Evolutionary conservation across 2,113 vertebrate species (phyloP), one percentile per base, ranked within the genome.

Genomic region (Gallinago undulata): DNA sequence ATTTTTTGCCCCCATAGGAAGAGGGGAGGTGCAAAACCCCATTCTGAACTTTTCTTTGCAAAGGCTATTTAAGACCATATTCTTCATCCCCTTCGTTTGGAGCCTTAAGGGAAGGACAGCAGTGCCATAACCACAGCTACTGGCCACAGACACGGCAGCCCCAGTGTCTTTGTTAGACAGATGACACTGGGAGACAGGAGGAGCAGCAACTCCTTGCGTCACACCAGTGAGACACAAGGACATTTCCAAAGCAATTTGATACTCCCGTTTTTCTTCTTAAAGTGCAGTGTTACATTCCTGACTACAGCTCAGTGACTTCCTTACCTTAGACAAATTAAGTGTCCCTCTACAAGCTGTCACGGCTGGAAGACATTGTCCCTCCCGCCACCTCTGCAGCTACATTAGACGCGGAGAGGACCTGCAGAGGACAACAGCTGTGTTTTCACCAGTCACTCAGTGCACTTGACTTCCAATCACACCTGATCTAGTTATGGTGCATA

Each of bases 71-170:
- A 69, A 68, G 55, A 64, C 12, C 30, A 37, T 19, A 35, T 39
- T 5, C 12, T 24, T 7, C 8, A 43, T 2, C 1, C 14, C 25
- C 25, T 41, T 75, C 25, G 9, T 33, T 0, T 70, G 28, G 8
- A 37, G 25, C 37, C 39, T 31, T 28, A 55, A 35, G 6, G 60
- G n/a, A 76, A 85, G 15, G 60, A 79, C 27, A 63, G 63, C 4
- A 22, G 9, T 11, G 13, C 16, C 16, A 19, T 12, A 78, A 68
- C 28, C 13, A 25, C 35, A 84, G n/a, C 33, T 59, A 73, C 48
- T 68, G 55, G 55, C 30, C 47, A 62, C 0, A 1, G 35, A n/a
- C 18, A 33, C 2, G 1, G 57, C 0, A 0, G 43, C 24, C 23
- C 6, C 66, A 80, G 47, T n/a, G 56, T 45, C 35, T 60, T 63